Conservation (phyloP, 2,888 invertebrate genomes). For the Melolontha melolontha region DNA sequence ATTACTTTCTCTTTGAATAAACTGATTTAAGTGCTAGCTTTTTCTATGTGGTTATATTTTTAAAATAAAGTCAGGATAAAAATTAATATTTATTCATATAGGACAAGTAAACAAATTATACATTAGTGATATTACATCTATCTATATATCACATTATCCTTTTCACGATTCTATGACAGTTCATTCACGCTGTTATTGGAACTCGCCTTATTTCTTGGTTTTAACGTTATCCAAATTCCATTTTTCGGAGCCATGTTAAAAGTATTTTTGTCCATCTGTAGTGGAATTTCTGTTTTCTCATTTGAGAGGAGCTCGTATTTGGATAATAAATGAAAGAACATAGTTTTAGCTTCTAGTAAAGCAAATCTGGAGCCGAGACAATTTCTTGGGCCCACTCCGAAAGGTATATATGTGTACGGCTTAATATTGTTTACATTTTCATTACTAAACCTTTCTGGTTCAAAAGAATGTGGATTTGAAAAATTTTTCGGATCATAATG, state of each 20-base stretch:
- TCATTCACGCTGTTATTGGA: not conserved
- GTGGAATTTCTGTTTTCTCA: slow-evolving; percentile 49
- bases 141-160: no score
- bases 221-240: slow-evolving; percentile 22
- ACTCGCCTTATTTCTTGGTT: not conserved
- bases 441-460: slow-evolving; percentile 64
- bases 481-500: slow-evolving; percentile 56
- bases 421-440: slow-evolving; percentile 68
- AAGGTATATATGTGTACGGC: slow-evolving; percentile 61
- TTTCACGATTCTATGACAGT: no score
- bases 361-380: slow-evolving; percentile 69
- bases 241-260: not conserved
- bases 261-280: not conserved
- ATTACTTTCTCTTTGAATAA: no score
- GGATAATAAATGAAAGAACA: slow-evolving; percentile 54
- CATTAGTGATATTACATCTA: no score
- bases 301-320: slow-evolving; percentile 53
- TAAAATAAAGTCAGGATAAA: no score
- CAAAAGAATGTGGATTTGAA: slow-evolving; percentile 56
- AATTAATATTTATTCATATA: no score
- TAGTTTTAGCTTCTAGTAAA: slow-evolving; percentile 54
- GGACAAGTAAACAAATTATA: no score
- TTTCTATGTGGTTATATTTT: no score
- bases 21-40: no score
- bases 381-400: slow-evolving; percentile 70